phyloP scores from a whole-genome alignment of 2,113 vertebrate species.

The Lampris megalopsis region DNA sequence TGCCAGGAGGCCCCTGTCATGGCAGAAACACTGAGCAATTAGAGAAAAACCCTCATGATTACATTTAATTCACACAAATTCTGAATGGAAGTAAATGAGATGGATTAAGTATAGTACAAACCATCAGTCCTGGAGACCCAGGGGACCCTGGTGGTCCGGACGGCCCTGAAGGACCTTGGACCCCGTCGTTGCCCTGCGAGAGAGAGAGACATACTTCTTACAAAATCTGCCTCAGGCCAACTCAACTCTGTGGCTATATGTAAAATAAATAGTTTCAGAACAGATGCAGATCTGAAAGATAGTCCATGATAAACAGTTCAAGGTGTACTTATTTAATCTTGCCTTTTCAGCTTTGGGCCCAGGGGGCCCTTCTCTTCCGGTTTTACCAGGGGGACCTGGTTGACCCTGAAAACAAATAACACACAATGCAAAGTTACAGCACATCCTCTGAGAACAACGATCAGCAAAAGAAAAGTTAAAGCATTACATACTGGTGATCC shows the following conservation, averaged over 20 bases:
- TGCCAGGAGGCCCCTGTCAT: conserved; percentile 88
- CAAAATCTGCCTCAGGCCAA: not conserved
- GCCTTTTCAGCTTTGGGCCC: conserved; percentile 92
- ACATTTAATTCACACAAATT: not conserved
- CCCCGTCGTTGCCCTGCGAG: conserved; percentile 88
- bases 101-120: conserved; percentile 28
- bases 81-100: not conserved
- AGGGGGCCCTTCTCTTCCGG: conserved; percentile 82
- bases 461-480: not conserved
- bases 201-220: not conserved
- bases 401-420: conserved; percentile 81
- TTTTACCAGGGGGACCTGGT: conserved; percentile 90
- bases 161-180: conserved; percentile 84
- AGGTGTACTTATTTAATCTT: conserved; percentile 17
- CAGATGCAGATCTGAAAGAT: not conserved
- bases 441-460: not conserved
- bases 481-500: conserved; percentile 87
- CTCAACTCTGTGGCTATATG: not conserved
- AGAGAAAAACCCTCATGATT: conserved; percentile 1
- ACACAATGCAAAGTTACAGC: not conserved
- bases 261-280: not conserved
- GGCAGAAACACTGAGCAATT: conserved; percentile 7
- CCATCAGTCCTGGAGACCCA: conserved; percentile 86
- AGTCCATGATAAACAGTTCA: not conserved
- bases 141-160: conserved; percentile 84